These are phyloP conservation scores for Rana temporaria DNA, from an alignment of 2,113 vertebrate genomes.

Conservation along the genomic window DNA sequence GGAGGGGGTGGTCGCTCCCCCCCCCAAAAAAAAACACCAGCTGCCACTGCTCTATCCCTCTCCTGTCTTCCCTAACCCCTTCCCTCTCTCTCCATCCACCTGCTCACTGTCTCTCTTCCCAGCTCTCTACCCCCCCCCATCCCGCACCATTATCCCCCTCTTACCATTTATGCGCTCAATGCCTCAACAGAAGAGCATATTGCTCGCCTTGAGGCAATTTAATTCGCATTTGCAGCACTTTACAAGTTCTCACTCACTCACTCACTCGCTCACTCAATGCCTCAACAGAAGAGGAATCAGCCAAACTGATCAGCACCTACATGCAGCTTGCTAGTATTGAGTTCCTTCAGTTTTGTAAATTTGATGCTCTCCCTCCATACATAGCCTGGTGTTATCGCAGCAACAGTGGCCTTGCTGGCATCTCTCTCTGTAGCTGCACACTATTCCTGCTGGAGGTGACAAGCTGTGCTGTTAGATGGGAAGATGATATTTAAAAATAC, in stretches of 20 bases:
- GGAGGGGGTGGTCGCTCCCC: too few relatives aligned
- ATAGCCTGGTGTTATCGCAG: conserved; percentile 75
- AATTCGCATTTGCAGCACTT: too few relatives aligned
- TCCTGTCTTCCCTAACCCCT: not conserved
- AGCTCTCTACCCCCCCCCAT: not conserved
- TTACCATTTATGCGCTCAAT: conserved; percentile 69
- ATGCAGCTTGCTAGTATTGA: not conserved
- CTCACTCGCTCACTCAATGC: conserved; percentile 75
- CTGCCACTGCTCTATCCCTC: not conserved
- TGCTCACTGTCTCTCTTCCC: not conserved
- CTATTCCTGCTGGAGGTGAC: conserved; percentile 61
- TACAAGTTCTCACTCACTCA: too few relatives aligned
- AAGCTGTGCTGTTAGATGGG: too few relatives aligned
- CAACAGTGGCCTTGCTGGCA: conserved; percentile 74
- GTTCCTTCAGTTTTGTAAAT: too few relatives aligned
- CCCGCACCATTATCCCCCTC: not conserved
- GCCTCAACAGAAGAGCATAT: conserved; percentile 68
- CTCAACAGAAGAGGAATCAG: conserved; percentile 68
- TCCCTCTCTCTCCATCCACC: not conserved
- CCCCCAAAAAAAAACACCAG: too few relatives aligned
- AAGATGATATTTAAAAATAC: too few relatives aligned
- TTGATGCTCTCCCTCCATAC: conserved; percentile 60
- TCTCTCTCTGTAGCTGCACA: conserved; percentile 75
- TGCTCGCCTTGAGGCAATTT: too few relatives aligned
- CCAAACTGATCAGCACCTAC: not conserved